Conservation (phyloP, 2,888 invertebrate genomes). For the Brachyptera putata region DNA sequence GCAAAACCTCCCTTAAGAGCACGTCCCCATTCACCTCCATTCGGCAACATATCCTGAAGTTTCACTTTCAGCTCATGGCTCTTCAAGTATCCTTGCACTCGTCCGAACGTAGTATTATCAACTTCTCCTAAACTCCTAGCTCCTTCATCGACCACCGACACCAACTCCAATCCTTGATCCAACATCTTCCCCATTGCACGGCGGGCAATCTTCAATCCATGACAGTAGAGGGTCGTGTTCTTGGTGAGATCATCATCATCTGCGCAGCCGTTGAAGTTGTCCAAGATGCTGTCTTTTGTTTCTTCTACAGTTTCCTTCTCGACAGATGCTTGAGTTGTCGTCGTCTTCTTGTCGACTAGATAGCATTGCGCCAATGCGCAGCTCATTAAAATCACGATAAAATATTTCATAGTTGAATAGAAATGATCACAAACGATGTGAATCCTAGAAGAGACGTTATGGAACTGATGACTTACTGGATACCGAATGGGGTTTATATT, state of each 20-base stretch:
- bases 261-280: not conserved
- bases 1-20: not conserved
- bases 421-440: not conserved
- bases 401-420: not conserved
- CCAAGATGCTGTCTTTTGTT: not conserved
- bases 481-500: not conserved
- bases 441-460: not conserved
- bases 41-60: constrained; percentile 63
- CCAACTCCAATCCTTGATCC: not conserved
- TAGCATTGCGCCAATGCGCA: not conserved
- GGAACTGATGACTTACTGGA: not conserved
- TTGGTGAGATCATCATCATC: constrained; percentile 1
- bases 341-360: not conserved
- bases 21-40: constrained; percentile 43
- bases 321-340: not conserved
- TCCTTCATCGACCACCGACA: not conserved
- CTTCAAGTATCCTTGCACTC: constrained; percentile 62
- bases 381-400: not conserved
- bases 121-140: constrained; percentile 38
- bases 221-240: constrained; percentile 2
- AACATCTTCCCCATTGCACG: not conserved
- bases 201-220: not conserved
- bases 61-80: constrained; percentile 69
- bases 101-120: constrained; percentile 53
- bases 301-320: not conserved